Evolutionary conservation across 2,888 invertebrate genomes (phyloP), one percentile per base, ranked within the genome.

Genomic region (Orchestes rusci): DNA sequence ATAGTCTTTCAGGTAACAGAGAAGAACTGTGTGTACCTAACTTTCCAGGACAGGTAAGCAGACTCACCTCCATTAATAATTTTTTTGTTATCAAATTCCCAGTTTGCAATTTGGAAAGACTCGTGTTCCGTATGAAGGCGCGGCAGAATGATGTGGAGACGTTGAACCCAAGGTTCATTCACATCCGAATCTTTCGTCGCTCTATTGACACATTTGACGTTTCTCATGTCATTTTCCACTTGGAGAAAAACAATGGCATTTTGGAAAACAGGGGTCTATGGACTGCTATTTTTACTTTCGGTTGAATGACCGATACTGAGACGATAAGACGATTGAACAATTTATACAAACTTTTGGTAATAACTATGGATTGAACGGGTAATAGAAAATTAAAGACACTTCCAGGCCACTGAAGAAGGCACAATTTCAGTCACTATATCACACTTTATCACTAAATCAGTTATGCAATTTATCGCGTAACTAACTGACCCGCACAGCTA

Each of bases 81-180:
- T n/a, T n/a, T n/a, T n/a, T n/a, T n/a, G n/a, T n/a, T n/a, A n/a
- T n/a, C n/a, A n/a, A n/a, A n/a, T n/a, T n/a, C n/a, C n/a, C n/a
- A n/a, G n/a, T n/a, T n/a, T n/a, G n/a, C n/a, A n/a, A n/a, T n/a
- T n/a, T n/a, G n/a, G n/a, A n/a, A n/a, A n/a, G n/a, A n/a, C n/a
- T n/a, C n/a, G n/a, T 43, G 44, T 50, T 48, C 50, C 47, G 47
- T 53, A 59, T 59, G 60, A 60, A 64, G 64, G 64, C 61, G 64
- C 62, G 63, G 48, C 47, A 42, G 23, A 7, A 23, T 10, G 41
- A 33, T n/a, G n/a, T n/a, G 53, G 56, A 65, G 67, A 59, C 68
- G 63, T 62, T 67, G 68, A 68, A 67, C 68, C 60, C 47, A 49
- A 64, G 68, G 67, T 68, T 67, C n/a, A 63, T 64, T 67, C 62